Percentiles rank a stretch among this genome's conserved stretches.
phyloP scores from a whole-genome alignment of 2,113 vertebrate species.

The Phalacrocorax aristotelis region DNA sequence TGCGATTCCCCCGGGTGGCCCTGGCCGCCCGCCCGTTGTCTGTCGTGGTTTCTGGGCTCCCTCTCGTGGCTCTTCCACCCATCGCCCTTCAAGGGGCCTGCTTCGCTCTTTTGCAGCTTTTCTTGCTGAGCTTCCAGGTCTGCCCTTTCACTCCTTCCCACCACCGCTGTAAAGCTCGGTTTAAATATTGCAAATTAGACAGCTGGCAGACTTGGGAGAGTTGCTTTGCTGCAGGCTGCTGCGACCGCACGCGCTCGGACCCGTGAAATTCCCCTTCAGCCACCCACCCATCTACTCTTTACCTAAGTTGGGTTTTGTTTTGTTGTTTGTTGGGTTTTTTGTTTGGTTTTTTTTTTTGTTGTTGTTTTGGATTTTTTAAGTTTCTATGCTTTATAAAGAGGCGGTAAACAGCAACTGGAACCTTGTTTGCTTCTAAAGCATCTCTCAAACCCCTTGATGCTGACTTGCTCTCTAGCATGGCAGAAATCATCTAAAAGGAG shows the following conservation, averaged over 20 bases:
- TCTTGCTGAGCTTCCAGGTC: too few relatives aligned
- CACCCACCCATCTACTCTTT: accelerated
- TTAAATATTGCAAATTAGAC: accelerated
- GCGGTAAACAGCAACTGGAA: not conserved
- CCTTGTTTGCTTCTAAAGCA: not conserved
- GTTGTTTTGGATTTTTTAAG: not conserved
- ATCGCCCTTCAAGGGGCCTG: not conserved
- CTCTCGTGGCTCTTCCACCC: slow-evolving; percentile 11
- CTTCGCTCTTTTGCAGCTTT: not conserved
- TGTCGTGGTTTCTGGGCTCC: not conserved
- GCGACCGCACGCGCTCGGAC: accelerated
- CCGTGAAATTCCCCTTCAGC: accelerated
- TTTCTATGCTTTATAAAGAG: not conserved
- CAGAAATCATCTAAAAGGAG: not conserved
- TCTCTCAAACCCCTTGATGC: not conserved
- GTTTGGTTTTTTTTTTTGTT: accelerated
- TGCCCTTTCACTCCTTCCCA: not conserved
- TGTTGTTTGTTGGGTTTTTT: not conserved
- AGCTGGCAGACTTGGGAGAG: too few relatives aligned
- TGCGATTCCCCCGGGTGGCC: too few relatives aligned
- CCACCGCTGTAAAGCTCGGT: accelerated
- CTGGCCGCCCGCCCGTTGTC: not conserved
- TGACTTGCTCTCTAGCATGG: not conserved
- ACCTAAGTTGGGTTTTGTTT: accelerated
- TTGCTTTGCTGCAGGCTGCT: not conserved